phyloP scores from a whole-genome alignment of 2,888 invertebrate genomes.

The Cheilosia scutellata region DNA sequence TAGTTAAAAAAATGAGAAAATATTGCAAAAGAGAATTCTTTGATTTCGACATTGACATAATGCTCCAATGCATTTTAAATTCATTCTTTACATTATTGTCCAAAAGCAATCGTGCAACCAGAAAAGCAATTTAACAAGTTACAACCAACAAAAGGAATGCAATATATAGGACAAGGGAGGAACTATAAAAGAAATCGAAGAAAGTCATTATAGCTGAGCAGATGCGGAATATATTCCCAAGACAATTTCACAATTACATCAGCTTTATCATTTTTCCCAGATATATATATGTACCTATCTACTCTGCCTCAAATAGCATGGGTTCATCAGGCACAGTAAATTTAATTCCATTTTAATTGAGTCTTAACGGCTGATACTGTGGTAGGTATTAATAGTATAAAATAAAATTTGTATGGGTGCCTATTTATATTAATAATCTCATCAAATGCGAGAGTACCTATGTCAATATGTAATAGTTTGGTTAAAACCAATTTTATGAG shows the following conservation, averaged over 20 bases:
- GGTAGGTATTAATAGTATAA: neutral
- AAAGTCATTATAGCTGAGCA: constrained; percentile 43
- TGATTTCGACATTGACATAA: no score
- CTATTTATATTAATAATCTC: no score
- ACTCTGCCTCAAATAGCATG: constrained; percentile 17
- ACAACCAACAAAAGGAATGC: constrained; percentile 13
- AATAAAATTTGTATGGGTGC: no score
- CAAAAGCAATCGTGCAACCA: neutral
- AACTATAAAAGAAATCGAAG: constrained; percentile 27
- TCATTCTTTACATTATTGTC: no score
- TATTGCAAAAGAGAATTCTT: no score
- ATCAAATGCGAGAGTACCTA: neutral
- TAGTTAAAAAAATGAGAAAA: no score
- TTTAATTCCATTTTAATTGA: constrained; percentile 82
- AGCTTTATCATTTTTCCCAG: constrained; percentile 45
- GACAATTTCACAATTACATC: constrained; percentile 46
- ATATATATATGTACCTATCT: constrained; percentile 8
- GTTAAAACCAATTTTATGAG: no score
- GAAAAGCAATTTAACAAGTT: constrained; percentile 20
- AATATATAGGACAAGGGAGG: constrained; percentile 8
- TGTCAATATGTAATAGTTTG: no score
- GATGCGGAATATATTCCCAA: constrained; percentile 51
- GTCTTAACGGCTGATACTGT: constrained; percentile 71
- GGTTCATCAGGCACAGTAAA: constrained; percentile 69
- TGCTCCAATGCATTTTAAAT: no score